Percentiles rank a stretch among this genome's conserved stretches.
phyloP scores from a whole-genome alignment of 64 coral and sea anemone species.

The Montipora efflorescens region DNA sequence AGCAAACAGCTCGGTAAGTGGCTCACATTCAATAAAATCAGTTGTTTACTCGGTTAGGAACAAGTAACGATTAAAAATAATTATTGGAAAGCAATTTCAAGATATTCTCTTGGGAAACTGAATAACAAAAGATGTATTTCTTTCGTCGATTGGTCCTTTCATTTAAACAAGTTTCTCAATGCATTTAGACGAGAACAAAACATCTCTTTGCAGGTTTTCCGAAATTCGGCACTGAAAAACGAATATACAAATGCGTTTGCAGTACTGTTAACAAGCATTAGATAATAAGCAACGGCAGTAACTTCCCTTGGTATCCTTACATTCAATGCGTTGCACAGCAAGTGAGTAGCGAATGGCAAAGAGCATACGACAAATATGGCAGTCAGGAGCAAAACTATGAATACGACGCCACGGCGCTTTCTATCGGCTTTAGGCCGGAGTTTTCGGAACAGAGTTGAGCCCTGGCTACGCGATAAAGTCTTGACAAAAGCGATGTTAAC shows the following conservation, averaged over 20 bases:
- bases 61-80: no score
- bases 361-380: conserved; percentile 85
- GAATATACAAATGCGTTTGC: conserved; percentile 93
- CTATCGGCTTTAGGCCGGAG: conserved; percentile 6
- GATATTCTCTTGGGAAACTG: no score
- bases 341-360: conserved; percentile 71
- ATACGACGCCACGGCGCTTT: conserved; percentile 52
- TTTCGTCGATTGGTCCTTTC: no score
- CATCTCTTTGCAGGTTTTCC: conserved; percentile 68
- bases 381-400: conserved; percentile 77
- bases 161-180: neutral
- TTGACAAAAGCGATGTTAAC: conserved; percentile 73
- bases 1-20: neutral
- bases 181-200: neutral
- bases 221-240: conserved; percentile 88
- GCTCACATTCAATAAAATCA: neutral
- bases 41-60: no score
- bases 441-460: conserved; percentile 48
- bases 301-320: conserved; percentile 48
- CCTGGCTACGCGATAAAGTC: conserved; percentile 54
- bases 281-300: conserved; percentile 74
- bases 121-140: neutral
- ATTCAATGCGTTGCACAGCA: conserved; percentile 53
- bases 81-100: no score
- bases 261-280: conserved; percentile 93